Evolutionary conservation across 2,113 vertebrate genomes (phyloP), one percentile per base, ranked within the genome.

Genomic region (Eira barbara): DNA sequence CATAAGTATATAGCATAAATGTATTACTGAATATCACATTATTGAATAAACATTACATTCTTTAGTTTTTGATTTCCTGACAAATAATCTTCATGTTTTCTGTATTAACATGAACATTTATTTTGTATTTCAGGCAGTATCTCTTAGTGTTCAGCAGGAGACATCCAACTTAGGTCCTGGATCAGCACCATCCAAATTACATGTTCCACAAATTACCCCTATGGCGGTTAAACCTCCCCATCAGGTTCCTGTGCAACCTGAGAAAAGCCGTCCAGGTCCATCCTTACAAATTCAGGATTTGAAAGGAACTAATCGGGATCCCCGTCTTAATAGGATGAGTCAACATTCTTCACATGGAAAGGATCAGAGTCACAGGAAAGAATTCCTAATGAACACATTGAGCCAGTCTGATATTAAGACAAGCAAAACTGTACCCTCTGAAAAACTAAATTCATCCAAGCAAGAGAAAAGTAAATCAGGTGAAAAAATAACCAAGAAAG

Each of bases 271-370:
- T 69, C 98, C 99, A 71, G 94, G 97, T 52, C 98, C 98, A 45
- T 98, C 98, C 42, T 98, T 99, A 81, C 99, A 99, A 36, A 99
- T 99, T 96, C 98, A 99, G 42, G 99, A 99, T 65, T 39, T 98
- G 27, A 99, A 99, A 97, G 96, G 98, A 20, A 97, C 99, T 42
- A 99, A 99, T 71, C 99, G 99, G 97, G 99, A 99, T 98, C 99
- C 99, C 55, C 99, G 99, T 47, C 99, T 99, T 94, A 99, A 99
- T 97, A 99, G 99, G 85, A 63, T 92, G 93, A 96, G 96, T 94
- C 98, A 97, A 18, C 98, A 97, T 96, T 97, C 98, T 52, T 95
- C 98, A 87, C 99, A 99, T 81, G 76, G 98, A 96, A 99, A 99
- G 99, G 99, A 99, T 89, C 99, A 99, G 0, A 98, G 98, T 34